Evolutionary conservation across 2,797 vertebrate genomes (phyloP).

Genomic region (Lophius americanus): DNA sequence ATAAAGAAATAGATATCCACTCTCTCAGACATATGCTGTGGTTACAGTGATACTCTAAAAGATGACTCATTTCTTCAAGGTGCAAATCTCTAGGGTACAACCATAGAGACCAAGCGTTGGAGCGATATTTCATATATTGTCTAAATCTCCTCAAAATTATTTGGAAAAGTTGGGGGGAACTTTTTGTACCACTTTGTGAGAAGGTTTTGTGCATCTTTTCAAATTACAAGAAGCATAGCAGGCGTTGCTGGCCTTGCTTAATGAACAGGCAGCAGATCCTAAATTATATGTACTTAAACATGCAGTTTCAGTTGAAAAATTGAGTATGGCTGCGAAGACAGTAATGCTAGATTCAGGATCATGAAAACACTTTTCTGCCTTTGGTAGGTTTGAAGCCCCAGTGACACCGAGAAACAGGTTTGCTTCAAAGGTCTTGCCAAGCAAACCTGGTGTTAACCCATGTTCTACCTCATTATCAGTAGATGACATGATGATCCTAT

Average conservation of each 20-base stretch:
- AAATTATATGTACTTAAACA: constrained; percentile 23
- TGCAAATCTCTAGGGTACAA: constrained; percentile 62
- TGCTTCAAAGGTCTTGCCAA: constrained; percentile 55
- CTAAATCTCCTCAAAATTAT: constrained; percentile 38
- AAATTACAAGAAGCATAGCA: constrained; percentile 27
- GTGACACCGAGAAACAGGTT: constrained; percentile 53
- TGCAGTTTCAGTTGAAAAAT: constrained; percentile 4
- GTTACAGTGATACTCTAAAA: constrained; percentile 65
- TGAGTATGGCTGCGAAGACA: constrained; percentile 49
- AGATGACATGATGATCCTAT: constrained; percentile 72
- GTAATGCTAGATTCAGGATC: constrained; percentile 16
- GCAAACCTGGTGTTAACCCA: constrained; percentile 49
- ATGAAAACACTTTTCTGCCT: constrained; percentile 46
- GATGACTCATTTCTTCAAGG: constrained; percentile 64
- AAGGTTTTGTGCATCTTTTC: constrained; percentile 54
- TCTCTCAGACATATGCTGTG: constrained; percentile 44
- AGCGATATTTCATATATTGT: constrained; percentile 45
- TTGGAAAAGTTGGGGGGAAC: constrained; percentile 47
- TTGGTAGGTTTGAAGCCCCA: constrained; percentile 62
- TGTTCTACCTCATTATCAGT: constrained; percentile 58
- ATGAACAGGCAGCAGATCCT: constrained; percentile 33
- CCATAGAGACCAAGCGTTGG: constrained; percentile 44
- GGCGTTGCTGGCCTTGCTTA: constrained; percentile 46
- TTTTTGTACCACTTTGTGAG: constrained; percentile 66
- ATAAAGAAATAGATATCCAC: constrained; percentile 50